Evolutionary conservation across 2,797 vertebrate species (phyloP), one percentile per base, ranked within the genome.

Genomic region (Crocodylus rhombifer): DNA sequence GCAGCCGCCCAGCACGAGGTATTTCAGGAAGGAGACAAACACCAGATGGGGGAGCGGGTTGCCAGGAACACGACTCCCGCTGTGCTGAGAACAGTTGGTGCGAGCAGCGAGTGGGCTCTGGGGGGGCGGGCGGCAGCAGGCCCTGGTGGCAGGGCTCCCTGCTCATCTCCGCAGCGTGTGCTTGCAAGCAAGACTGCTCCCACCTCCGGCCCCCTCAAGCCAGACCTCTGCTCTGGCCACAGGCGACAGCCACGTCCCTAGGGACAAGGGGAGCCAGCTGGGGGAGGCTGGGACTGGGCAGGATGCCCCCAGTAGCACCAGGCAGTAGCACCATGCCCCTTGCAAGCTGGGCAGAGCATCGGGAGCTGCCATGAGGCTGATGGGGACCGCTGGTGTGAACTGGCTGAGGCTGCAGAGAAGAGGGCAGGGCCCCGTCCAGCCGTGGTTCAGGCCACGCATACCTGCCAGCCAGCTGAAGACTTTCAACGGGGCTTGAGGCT

Each of bases 11-110:
- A 79, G 86, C 82, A 64, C 65, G 87, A 96, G 94, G 90, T 93
- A 95, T 97, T 95, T 96, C 91, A n/a, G 94, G 90, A 95, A 96
- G 89, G 77, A 91, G 91, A 93, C 92, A 96, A 96, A 96, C 92
- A 95, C 89, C 94, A 96, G 94, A 94, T 93, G 96, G 91, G 82
- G 87, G 93, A 94, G 84, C 0, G 60, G 94, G 93, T 93, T 96
- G 96, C 93, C 97, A 96, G 96, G 95, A 97, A 95, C 92, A 91
- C 74, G 20, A 75, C 67, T 94, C 55, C 73, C 85, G 0, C 5
- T 2, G 6, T 95, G 94, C 93, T 90, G 96, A 94, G 89, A 97
- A 90, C 80, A 94, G 84, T 92, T 96, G 95, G 94, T 87, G 0
- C 17, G 67, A 71, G 67, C 23, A 69, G 67, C 3, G 16, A 92